Evolutionary conservation across 2,888 invertebrate species (phyloP), one percentile per base, ranked within the genome.

Genomic region (Papilio protenor): DNA sequence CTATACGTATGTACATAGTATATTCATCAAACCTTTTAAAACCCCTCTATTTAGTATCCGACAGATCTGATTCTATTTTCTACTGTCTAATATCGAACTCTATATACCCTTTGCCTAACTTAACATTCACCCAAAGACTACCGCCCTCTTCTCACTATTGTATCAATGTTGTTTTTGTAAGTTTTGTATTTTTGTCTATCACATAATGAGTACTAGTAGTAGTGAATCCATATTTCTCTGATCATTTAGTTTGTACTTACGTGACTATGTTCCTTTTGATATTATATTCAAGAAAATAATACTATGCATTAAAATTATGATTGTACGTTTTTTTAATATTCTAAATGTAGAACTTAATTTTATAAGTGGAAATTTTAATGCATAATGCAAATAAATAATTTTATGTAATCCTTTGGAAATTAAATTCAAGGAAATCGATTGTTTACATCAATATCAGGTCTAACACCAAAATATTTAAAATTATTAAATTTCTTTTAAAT

Each of bases 131-230:
- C 73, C 49, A 79, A 78, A 86, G 87, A 90, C 92, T 94, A 92
- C 94, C 94, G 94, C 94, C 94, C 93, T 92, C 88, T 91, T 93
- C 92, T 92, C 92, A 94, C 94, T 94, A 94, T 94, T 94, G 94
- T 94, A 92, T 94, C 93, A 94, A 93, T 94, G 94, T 94, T 92
- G 91, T 93, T 87, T 88, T 69, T 84, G 52, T 76, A 75, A 73
- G 55, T 75, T 66, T 69, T 75, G 45, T 75, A 83, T 80, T 82
- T 52, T 81, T 80, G 66, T 79, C 80, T 80, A 83, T 81, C 79
- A 83, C 81, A 82, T 82, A 81, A 71, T 80, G 80, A 75, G 82
- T 78, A 79, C 81, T 84, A 77, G 81, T 66, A 57, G 72, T 78
- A 78, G 75, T 69, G 23, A 73, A 73, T 75, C 47, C 69, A 66